Percentiles rank a stretch among this genome's conserved stretches.
Evolutionary conservation across 2,113 vertebrate species (phyloP).

Genomic region (Silurus meridionalis): DNA sequence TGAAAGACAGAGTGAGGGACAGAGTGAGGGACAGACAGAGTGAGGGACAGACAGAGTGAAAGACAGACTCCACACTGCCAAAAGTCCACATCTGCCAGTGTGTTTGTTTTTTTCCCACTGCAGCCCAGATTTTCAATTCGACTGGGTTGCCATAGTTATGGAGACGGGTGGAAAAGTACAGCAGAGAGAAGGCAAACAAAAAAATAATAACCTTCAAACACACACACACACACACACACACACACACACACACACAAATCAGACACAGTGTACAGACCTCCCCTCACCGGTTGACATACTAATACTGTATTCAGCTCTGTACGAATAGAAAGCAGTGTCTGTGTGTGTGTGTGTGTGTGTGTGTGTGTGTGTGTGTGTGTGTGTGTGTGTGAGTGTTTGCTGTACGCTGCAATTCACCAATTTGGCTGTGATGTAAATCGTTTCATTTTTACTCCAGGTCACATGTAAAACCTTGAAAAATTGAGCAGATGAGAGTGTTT

Average conservation of each 20-base stretch:
- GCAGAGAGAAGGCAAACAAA: slow-evolving; percentile 62
- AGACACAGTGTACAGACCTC: not conserved
- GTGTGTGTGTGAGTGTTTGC: not conserved
- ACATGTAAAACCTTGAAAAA: not conserved
- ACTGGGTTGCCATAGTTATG: slow-evolving; percentile 71
- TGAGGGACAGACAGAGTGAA: not conserved
- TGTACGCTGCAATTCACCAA: too few species aligned
- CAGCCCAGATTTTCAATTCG: slow-evolving; percentile 53
- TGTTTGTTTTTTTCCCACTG: slow-evolving; percentile 41
- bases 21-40: too few species aligned
- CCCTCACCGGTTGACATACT: not conserved
- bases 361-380: not conserved
- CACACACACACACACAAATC: slow-evolving; percentile 22
- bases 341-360: not conserved
- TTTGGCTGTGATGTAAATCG: not conserved
- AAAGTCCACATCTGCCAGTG: slow-evolving; percentile 39
- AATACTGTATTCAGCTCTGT: not conserved
- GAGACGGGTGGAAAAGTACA: slow-evolving; percentile 65
- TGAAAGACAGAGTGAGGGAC: too few species aligned
- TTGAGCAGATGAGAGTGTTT: too few species aligned
- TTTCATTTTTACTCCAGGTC: not conserved
- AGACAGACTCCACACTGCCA: not conserved
- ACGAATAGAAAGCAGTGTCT: not conserved
- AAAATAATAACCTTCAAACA: slow-evolving; percentile 50
- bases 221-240: slow-evolving; percentile 29